Evolutionary conservation across 2,113 vertebrate species (phyloP).

Genomic region (Dromas ardeola): DNA sequence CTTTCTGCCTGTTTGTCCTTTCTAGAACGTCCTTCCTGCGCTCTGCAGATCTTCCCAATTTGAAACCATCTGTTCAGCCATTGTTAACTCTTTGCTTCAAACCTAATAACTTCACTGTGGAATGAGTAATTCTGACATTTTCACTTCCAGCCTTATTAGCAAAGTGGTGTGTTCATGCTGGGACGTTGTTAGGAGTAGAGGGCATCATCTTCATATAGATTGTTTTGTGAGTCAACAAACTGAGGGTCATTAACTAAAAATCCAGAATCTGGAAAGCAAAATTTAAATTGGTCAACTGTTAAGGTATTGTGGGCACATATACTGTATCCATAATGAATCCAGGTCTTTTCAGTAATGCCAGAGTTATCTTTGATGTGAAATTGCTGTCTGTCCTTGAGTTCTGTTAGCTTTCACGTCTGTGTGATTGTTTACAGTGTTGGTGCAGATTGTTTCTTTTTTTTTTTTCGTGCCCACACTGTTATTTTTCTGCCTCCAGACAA

Average conservation of each 20-base stretch:
- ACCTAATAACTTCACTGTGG: background rate
- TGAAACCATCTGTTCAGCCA: constrained; percentile 21
- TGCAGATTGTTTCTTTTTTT: background rate
- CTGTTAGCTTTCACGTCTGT: background rate
- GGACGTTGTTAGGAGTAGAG: background rate
- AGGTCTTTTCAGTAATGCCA: background rate
- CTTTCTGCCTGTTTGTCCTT: constrained; percentile 10
- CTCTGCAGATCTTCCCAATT: background rate
- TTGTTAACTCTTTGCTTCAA: constrained; percentile 27
- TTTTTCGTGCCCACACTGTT: background rate
- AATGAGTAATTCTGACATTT: background rate
- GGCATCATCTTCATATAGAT: background rate
- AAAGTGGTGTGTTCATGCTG: background rate
- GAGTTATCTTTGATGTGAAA: background rate
- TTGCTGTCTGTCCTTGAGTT: constrained; percentile 5
- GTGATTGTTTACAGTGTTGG: background rate
- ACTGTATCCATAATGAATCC: background rate
- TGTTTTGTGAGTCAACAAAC: constrained; percentile 11
- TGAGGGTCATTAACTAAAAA: constrained; percentile 41
- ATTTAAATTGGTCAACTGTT: constrained; percentile 34
- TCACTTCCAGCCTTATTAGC: background rate
- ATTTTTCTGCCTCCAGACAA: background rate
- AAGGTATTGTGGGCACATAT: background rate
- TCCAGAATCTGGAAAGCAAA: constrained; percentile 16
- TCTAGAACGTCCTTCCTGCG: background rate